Evolutionary conservation across 2,797 vertebrate genomes (phyloP).

Genomic region (Peromyscus eremicus): DNA sequence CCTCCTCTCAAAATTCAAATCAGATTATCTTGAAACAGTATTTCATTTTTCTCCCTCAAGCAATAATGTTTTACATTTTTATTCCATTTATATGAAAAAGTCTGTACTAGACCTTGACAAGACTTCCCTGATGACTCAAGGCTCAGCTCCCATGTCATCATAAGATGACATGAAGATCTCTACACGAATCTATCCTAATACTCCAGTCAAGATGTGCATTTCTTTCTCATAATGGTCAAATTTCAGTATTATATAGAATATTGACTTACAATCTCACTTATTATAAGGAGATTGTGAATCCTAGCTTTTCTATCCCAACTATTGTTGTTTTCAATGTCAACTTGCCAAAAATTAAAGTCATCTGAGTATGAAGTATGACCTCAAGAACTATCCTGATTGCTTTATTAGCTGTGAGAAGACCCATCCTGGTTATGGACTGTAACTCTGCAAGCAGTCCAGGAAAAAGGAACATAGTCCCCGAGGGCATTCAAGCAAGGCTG

Average conservation of each 20-base stretch:
- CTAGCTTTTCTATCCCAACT: not conserved
- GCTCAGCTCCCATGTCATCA: not conserved
- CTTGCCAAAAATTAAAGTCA: not conserved
- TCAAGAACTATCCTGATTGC: not conserved
- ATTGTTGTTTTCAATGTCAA: not conserved
- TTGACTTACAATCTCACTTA: not conserved
- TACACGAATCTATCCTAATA: not conserved
- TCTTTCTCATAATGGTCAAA: not conserved
- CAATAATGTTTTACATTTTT: not conserved
- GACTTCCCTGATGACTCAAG: not conserved
- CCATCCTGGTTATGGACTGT: no score
- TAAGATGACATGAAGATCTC: not conserved
- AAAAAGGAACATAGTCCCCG: not conserved
- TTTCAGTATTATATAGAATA: not conserved
- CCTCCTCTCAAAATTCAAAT: not conserved
- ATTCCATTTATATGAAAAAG: not conserved
- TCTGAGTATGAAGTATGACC: not conserved
- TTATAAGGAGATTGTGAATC: not conserved
- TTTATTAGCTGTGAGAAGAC: not conserved
- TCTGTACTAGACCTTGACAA: not conserved
- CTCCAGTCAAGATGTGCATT: not conserved
- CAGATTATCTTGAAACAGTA: not conserved
- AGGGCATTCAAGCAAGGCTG: not conserved
- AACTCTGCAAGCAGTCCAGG: not conserved
- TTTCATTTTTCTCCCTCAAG: not conserved